These are phyloP conservation scores for Antheraea mylitta DNA, from an alignment of 1,140 invertebrate species.

Conservation along the genomic window DNA sequence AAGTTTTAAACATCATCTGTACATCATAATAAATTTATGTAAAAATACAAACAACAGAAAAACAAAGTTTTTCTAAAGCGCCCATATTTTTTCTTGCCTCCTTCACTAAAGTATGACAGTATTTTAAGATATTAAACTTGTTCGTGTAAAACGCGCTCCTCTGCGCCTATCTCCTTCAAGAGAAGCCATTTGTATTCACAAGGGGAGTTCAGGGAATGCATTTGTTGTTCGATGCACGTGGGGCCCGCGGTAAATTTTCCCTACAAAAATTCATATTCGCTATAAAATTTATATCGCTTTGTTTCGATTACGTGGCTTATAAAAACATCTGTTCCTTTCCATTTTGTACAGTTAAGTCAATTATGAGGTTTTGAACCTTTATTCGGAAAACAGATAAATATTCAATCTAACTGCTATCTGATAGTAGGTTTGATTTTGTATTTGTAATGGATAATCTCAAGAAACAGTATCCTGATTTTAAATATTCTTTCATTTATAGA, in stretches of 20 bases:
- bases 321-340: neutral
- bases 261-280: conserved; percentile 43
- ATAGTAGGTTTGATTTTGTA: too few relatives aligned
- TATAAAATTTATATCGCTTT: neutral
- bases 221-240: conserved; percentile 48
- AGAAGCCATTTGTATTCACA: conserved; percentile 67
- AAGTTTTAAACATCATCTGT: too few relatives aligned
- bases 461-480: too few relatives aligned
- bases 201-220: conserved; percentile 55
- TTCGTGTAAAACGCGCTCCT: conserved; percentile 55
- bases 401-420: too few relatives aligned
- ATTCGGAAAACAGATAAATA: neutral
- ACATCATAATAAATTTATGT: too few relatives aligned
- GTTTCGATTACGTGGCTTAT: conserved; percentile 2
- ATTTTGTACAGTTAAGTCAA: neutral
- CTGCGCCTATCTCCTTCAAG: conserved; percentile 49
- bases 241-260: conserved; percentile 32
- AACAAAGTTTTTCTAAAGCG: too few relatives aligned
- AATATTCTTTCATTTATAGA: too few relatives aligned
- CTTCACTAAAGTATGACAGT: conserved; percentile 6
- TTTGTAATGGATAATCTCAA: too few relatives aligned
- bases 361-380: neutral
- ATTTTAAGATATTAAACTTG: conserved; percentile 70
- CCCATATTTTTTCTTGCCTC: neutral
- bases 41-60: too few relatives aligned